Evolutionary conservation across 53 echinoderm and acorn worm species (phyloP).

Genomic region (Antedon mediterranea): DNA sequence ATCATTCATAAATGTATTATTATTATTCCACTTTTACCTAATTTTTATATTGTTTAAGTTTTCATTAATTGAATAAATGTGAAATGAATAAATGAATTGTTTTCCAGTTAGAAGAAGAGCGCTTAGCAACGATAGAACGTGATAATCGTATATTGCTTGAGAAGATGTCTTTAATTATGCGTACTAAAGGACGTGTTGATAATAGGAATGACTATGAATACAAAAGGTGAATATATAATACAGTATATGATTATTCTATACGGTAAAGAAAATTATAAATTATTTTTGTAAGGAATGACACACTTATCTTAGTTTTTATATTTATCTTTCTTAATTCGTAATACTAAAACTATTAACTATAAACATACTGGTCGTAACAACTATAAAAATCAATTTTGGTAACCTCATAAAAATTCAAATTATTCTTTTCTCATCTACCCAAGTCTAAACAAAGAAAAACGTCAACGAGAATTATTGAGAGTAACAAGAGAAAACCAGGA

Average conservation of each 20-base stretch:
- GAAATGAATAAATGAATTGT: neutral
- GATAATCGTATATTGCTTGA: slow-evolving; percentile 91
- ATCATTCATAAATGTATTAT: too few relatives aligned
- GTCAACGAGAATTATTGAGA: slow-evolving; percentile 65
- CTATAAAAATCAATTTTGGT: too few relatives aligned
- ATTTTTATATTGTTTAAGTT: too few relatives aligned
- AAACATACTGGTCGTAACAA: too few relatives aligned
- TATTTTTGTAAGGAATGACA: too few relatives aligned
- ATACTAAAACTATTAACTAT: too few relatives aligned
- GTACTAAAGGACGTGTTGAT: slow-evolving; percentile 79
- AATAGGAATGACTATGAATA: slow-evolving; percentile 85
- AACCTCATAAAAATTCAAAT: too few relatives aligned
- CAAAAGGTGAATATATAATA: slow-evolving; percentile 58
- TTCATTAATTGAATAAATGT: too few relatives aligned
- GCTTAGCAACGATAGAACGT: slow-evolving; percentile 66
- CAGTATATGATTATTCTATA: too few relatives aligned
- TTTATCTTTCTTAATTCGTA: too few relatives aligned
- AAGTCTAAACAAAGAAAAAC: slow-evolving; percentile 87
- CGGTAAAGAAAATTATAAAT: too few relatives aligned
- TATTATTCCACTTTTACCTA: too few relatives aligned
- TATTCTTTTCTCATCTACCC: neutral
- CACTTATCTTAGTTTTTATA: neutral
- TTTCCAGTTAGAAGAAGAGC: slow-evolving; percentile 76
- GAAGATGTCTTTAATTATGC: slow-evolving; percentile 97
- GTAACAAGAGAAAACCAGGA: slow-evolving; percentile 95